Percentiles rank a stretch among this genome's conserved stretches.
Conservation (phyloP, 2,113 vertebrate genomes). For the Misgurnus mizolepis region DNA sequence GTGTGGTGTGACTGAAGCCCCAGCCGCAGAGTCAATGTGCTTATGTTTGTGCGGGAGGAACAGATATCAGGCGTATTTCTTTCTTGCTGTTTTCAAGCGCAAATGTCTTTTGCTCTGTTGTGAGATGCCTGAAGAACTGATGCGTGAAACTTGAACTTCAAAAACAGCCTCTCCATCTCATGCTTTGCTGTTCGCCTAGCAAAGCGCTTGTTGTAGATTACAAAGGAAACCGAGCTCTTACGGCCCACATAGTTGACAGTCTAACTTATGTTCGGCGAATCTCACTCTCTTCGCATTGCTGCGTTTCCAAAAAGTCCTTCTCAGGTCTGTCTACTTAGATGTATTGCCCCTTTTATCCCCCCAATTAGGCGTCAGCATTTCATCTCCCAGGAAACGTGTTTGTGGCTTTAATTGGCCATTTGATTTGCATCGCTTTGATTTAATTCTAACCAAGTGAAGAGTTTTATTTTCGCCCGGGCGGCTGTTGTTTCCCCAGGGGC, state of each 20-base stretch:
- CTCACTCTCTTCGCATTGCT: constrained; percentile 7
- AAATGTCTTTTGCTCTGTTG: constrained; percentile 1
- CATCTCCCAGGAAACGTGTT: constrained; percentile 50
- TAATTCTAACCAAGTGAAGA: constrained; percentile 51
- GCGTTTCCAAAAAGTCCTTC: constrained; percentile 25
- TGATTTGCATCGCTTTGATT: constrained; percentile 60
- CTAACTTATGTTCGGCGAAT: constrained; percentile 28
- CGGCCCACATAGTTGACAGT: constrained; percentile 34
- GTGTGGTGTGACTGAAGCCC: constrained; percentile 12
- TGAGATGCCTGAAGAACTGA: constrained; percentile 8
- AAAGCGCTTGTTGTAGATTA: constrained; percentile 23
- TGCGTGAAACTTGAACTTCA: constrained; percentile 33
- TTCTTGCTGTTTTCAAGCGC: background rate
- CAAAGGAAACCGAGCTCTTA: constrained; percentile 25
- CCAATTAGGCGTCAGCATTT: constrained; percentile 51
- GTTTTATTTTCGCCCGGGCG: constrained; percentile 42
- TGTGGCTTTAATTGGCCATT: constrained; percentile 53
- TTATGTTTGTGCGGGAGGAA: constrained; percentile 3
- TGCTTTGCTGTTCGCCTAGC: constrained; percentile 9
- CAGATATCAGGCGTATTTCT: constrained; percentile 2
- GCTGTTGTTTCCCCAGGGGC: constrained; percentile 34
- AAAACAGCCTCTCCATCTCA: constrained; percentile 25
- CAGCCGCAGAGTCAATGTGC: background rate
- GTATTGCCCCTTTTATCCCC: constrained; percentile 44
- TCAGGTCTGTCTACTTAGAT: constrained; percentile 45